Conservation (phyloP, 2,113 vertebrate species). For the Eleginops maclovinus region DNA sequence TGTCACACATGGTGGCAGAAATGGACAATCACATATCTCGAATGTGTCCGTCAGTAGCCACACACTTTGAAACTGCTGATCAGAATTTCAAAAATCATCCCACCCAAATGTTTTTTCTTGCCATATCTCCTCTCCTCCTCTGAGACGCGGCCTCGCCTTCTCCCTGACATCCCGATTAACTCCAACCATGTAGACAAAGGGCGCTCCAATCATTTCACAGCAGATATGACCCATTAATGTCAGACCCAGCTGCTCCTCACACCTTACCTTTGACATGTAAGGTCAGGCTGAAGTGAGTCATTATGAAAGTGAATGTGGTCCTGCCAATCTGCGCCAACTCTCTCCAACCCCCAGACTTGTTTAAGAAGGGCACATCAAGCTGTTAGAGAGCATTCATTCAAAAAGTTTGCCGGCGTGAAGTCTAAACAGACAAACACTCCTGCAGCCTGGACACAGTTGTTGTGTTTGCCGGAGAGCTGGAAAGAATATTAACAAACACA, state of each 20-base stretch:
- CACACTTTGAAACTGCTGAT: neutral
- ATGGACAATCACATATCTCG: constrained; percentile 30
- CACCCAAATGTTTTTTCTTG: neutral
- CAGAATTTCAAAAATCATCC: neutral
- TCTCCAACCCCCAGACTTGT: no score
- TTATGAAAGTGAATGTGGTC: constrained; percentile 20
- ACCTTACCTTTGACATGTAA: constrained; percentile 46
- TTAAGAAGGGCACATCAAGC: constrained; percentile 27
- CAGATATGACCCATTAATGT: constrained; percentile 54
- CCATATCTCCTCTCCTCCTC: neutral
- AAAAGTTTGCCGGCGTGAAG: constrained; percentile 1
- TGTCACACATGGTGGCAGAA: constrained; percentile 27
- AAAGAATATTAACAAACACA: constrained; percentile 53
- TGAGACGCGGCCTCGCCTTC: constrained; percentile 16
- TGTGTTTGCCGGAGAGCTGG: constrained; percentile 23
- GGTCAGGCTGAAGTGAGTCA: constrained; percentile 39
- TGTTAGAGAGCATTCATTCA: constrained; percentile 5
- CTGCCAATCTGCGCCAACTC: constrained; percentile 9
- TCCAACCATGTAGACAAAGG: constrained; percentile 40
- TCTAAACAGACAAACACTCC: neutral
- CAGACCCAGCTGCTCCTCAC: constrained; percentile 26
- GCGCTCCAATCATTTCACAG: constrained; percentile 50
- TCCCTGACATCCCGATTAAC: constrained; percentile 53
- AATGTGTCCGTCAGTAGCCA: neutral
- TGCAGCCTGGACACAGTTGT: neutral